Base-by-base conservation (phyloP, 2,113 vertebrate species). In the Ploceus nigricollis region DNA sequence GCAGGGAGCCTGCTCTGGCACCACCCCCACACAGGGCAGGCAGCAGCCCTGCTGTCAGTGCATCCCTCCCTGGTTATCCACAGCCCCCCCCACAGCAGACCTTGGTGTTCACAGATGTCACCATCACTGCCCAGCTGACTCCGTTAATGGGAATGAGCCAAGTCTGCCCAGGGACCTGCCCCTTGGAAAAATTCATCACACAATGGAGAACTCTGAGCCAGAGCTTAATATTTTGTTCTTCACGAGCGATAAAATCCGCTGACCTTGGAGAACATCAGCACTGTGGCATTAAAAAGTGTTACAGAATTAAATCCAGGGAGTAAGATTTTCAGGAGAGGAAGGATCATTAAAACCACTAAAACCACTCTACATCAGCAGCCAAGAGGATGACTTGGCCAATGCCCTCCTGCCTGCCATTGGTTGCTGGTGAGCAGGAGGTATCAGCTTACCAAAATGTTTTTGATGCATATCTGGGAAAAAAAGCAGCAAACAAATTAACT, bases 91-190 rank as follows among this genome's bases (percentile, higher is more conserved):
- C 5, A 2, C 51, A 37, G 12, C 51, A 15, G 6, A 60, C 5
- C 35, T 6, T 1, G 2, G 48, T 69, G 51, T 6, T 50, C 50
- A 30, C 25, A 10, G 44, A 18, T 37, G 25, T 47, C 91, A 28
- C 4, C 0, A 6, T 12, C 22, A 1, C 53, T 33, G 40, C 7
- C 7, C 44, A 8, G 17, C 57, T 18, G 30, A 56, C 7, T 24
- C 50, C 1, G 6, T 19, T 20, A 37, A n/a, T 3, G 13, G 53
- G 35, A 69, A 73, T 7, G 15, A 51, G 70, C 37, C 45, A 27
- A 31, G 30, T 5, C 51, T 48, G n/a, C 25, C 15, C 9, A 1
- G 37, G 27, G 25, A 65, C 7, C 18, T n/a, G 27, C 4, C 35
- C 35, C 42, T 30, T 39, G 21, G 81, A 92, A 90, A 90, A 27